These are phyloP conservation scores for Magallana gigas DNA, from an alignment of 1,140 invertebrate genomes.

Conservation along the genomic window DNA sequence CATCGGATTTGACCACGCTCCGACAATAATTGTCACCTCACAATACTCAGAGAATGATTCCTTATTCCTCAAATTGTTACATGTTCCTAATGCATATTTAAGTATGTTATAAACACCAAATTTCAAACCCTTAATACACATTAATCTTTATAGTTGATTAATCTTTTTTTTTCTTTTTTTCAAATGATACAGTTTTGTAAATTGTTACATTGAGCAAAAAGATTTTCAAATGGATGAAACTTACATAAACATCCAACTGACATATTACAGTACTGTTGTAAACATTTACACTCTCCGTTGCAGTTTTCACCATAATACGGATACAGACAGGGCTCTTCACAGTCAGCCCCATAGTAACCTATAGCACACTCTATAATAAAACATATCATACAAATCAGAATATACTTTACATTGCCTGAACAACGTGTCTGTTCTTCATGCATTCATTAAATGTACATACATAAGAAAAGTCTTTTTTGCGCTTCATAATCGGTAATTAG, in stretches of 20 bases:
- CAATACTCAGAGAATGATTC: too few relatives aligned
- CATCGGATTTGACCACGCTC: too few relatives aligned
- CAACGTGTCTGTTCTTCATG: background rate
- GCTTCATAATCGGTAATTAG: too few relatives aligned
- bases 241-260: background rate
- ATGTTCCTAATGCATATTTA: background rate
- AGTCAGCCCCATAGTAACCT: background rate
- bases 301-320: background rate
- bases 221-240: background rate
- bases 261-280: background rate
- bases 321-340: background rate
- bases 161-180: background rate
- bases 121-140: background rate
- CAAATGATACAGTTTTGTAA: background rate
- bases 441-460: background rate
- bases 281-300: background rate
- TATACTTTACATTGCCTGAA: background rate
- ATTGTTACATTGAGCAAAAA: too few relatives aligned
- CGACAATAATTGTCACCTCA: too few relatives aligned
- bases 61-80: too few relatives aligned
- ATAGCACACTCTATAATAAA: background rate
- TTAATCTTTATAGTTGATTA: background rate
- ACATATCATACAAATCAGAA: background rate
- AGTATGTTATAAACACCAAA: background rate
- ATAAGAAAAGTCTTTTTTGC: background rate